Conservation (phyloP, 2,797 vertebrate genomes). For the Limosa lapponica region DNA sequence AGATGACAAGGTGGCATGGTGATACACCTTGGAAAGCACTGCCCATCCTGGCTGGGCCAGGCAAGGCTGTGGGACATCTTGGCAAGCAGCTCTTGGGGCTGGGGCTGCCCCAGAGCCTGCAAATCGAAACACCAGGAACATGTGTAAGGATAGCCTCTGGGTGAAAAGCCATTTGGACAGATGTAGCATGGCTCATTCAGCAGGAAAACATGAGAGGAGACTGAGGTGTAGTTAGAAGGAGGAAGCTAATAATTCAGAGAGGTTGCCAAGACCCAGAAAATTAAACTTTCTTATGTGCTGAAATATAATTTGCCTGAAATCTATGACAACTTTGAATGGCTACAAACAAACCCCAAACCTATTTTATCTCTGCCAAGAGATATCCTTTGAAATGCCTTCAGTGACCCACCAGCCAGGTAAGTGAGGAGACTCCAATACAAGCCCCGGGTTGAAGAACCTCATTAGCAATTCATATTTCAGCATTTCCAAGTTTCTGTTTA, state of each 20-base stretch:
- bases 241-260: not conserved
- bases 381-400: not conserved
- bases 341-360: not conserved
- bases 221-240: not conserved
- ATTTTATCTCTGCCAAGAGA: not conserved
- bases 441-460: not conserved
- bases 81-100: fast-evolving
- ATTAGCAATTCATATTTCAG: slow-evolving; percentile 47
- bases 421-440: not conserved
- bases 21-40: not conserved
- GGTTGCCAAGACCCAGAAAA: not conserved
- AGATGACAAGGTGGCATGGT: not conserved
- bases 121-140: not conserved
- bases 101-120: not conserved
- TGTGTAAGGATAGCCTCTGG: fast-evolving
- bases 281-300: not conserved
- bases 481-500: slow-evolving; percentile 36
- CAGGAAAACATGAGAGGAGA: not conserved
- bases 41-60: not conserved
- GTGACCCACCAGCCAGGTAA: not conserved
- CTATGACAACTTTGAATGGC: not conserved
- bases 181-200: not conserved
- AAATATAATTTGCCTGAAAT: not conserved
- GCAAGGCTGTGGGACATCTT: fast-evolving
- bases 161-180: not conserved